These are phyloP conservation scores for Candidula unifasciata DNA, from an alignment of 2,888 invertebrate genomes.

Conservation along the genomic window DNA sequence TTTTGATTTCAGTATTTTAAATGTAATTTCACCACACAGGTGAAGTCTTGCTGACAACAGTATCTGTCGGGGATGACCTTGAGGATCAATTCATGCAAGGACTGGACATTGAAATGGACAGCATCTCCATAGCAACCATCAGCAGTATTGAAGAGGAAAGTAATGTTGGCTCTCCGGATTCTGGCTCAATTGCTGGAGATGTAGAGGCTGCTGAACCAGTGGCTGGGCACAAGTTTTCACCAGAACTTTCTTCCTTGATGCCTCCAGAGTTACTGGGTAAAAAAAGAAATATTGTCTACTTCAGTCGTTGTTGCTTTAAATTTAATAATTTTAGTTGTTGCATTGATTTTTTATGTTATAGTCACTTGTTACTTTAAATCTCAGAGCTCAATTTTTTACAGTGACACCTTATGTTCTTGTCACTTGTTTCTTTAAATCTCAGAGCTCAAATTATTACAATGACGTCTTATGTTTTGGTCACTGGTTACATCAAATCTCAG, in stretches of 20 bases:
- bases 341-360: no score
- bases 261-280: conserved; percentile 4
- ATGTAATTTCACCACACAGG: not conserved
- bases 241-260: not conserved
- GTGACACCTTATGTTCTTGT: no score
- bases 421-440: no score
- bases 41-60: not conserved
- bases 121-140: conserved; percentile 51
- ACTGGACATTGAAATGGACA: conserved; percentile 50
- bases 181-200: not conserved
- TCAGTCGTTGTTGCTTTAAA: not conserved
- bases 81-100: conserved; percentile 29
- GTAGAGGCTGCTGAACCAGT: not conserved
- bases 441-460: no score
- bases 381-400: no score
- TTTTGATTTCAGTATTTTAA: no score
- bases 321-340: no score
- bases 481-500: no score
- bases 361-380: no score
- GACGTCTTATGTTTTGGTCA: no score
- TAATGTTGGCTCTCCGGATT: conserved; percentile 2
- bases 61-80: conserved; percentile 31
- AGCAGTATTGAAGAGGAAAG: conserved; percentile 55
- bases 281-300: not conserved
- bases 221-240: not conserved